Evolutionary conservation across 2,797 vertebrate species (phyloP), one percentile per base, ranked within the genome.

Genomic region (Sphenopsis melanotis): DNA sequence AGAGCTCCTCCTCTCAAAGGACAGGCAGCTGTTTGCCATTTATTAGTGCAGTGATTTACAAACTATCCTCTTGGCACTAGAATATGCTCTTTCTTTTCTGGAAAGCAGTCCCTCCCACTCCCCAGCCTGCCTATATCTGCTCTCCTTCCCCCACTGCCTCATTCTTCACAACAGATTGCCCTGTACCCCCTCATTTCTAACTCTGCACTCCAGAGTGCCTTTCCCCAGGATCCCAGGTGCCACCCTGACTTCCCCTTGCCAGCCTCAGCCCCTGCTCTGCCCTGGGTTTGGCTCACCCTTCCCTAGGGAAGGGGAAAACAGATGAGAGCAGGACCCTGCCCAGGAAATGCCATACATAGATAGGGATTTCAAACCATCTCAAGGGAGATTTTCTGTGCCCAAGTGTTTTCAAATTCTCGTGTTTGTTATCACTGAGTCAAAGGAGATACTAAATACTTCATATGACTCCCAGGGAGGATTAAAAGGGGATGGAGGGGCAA

Each of bases 321-420:
- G 27, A 15, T 34, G 60, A 47, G 44, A 59, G 41, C 49, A 76
- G 55, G n/a, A 69, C 14, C 16, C 44, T 75, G 34, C 34, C 66
- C 32, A 34, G 57, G 24, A 69, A 41, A 57, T 53, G 47, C 36
- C 0, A 0, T 59, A 29, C 22, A 16, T 3, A 8, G 27, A 15
- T 4, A 8, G 27, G 37, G 18, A 71, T 87, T 89, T 71, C 70
- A 89, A 42, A 60, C 32, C 6, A 10, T 56, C 46, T 82, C 1
- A 9, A 4, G 1, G 21, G n/a, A 65, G 27, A 46, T 63, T 66
- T 59, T 75, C 56, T 74, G 7, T 41, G 20, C 29, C 24, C 8
- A 9, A 17, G 17, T 42, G 36, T 41, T 83, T 69, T 46, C 79
- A 80, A 18, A 26, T 20, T 60, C 41, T 42, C 1, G 0, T 72